phyloP scores from a whole-genome alignment of 2,888 invertebrate species.

The Leptarthrus brevirostris region DNA sequence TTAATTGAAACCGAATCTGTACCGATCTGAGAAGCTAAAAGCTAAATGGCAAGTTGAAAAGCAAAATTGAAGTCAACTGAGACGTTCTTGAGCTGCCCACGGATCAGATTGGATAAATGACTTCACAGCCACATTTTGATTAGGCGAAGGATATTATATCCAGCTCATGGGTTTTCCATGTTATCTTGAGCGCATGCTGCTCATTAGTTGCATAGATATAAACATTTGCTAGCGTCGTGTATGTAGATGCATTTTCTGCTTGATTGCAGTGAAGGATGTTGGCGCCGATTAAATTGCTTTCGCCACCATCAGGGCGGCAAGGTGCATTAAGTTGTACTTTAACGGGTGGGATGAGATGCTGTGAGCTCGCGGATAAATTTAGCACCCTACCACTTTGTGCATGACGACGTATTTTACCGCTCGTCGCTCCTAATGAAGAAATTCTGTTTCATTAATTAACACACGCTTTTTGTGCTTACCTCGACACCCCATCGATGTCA shows the following conservation, averaged over 20 bases:
- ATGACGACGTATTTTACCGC: neutral
- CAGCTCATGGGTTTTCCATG: constrained; percentile 14
- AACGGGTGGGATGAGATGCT: constrained; percentile 38
- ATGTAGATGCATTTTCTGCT: constrained; percentile 3
- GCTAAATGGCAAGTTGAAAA: neutral
- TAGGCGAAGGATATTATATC: constrained; percentile 23
- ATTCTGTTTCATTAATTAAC: constrained; percentile 45
- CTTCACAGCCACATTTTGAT: constrained; percentile 21
- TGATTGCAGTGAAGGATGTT: constrained; percentile 32
- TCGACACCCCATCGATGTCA: constrained; percentile 11
- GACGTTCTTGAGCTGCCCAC: neutral
- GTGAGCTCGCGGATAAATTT: constrained; percentile 25
- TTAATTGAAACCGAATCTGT: constrained; percentile 40
- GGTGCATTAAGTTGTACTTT: constrained; percentile 14
- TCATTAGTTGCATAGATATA: constrained; percentile 37
- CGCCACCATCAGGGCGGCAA: constrained; percentile 37
- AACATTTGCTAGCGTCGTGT: constrained; percentile 30
- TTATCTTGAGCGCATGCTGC: constrained; percentile 37
- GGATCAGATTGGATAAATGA: constrained; percentile 11
- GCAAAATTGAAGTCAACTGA: neutral
- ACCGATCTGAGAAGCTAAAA: constrained; percentile 9
- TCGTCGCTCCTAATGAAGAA: constrained; percentile 28
- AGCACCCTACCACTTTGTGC: constrained; percentile 4
- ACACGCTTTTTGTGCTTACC: constrained; percentile 24
- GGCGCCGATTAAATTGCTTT: constrained; percentile 47